Conservation (phyloP, 2,797 vertebrate species). For the Agapornis canus region DNA sequence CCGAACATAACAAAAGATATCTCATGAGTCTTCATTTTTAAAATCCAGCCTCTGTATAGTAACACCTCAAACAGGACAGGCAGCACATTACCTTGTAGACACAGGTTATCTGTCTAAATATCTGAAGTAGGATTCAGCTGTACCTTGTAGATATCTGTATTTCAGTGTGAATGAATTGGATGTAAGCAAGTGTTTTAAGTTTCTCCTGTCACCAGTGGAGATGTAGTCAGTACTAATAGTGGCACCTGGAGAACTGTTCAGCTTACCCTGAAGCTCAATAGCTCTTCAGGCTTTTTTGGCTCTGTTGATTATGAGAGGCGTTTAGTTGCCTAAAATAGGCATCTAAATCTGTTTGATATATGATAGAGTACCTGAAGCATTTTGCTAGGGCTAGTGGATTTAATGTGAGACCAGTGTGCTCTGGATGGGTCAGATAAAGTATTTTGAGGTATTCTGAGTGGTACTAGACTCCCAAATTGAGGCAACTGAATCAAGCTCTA, state of each 20-base stretch:
- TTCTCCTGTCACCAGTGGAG: neutral
- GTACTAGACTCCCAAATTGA: neutral
- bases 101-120: neutral
- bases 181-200: neutral
- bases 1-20: neutral
- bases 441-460: neutral
- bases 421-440: neutral
- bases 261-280: neutral
- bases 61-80: neutral
- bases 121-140: neutral
- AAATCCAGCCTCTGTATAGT: neutral
- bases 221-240: neutral
- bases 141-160: neutral
- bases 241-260: neutral
- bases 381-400: neutral
- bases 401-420: neutral
- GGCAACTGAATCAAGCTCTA: neutral
- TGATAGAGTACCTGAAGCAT: neutral
- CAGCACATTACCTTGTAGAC: neutral
- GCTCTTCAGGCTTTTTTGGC: neutral
- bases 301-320: neutral
- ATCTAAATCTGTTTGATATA: neutral
- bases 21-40: neutral
- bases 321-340: neutral
- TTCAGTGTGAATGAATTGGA: neutral